Base-by-base conservation (phyloP, 2,113 vertebrate species). In the Ctenomys sociabilis region DNA sequence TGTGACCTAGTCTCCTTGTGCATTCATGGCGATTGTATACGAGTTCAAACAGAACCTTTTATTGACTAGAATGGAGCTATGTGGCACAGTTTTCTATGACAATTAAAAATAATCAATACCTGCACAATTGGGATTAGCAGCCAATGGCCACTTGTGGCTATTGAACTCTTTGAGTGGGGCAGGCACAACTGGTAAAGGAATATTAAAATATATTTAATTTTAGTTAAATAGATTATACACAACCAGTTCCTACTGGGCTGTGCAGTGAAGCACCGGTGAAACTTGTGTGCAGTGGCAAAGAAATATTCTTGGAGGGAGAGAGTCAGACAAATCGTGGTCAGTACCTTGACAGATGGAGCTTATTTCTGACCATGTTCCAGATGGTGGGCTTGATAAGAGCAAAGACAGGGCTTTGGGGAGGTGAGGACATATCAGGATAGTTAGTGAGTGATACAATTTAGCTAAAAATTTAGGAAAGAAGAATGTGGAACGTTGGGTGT, bases 171-270 rank as follows among this genome's bases (percentile, higher is more conserved):
- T 52, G 70, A 61, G 78, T 54, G 37, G 78, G 45, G 32, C 59
- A 78, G 85, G 24, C 49, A 21, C 28, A 93, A 43, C 1, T 64
- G 66, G 10, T 21, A 88, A 66, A 8, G 22, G 49, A 64, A 91
- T 49, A 84, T 83, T 93, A 63, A 43, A 81, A 49, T 35, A 21
- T 66, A 91, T 10, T 92, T 66, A 4, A 57, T 95, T 89, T 85
- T 63, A 92, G 52, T 92, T 37, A 83, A 57, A 54, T 32, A 85
- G 61, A 85, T 5, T 5, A 63, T 16, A 49, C n/a, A 5, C 30
- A 78, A 17, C 8, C 84, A 84, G n/a, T 66, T 35, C 10, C 45
- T 77, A 30, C 13, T 57, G 19, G 75, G 32, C 45, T 68, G 82
- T 32, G 7, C 13, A 64, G 16, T 16, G 16, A 61, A 81, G 21